A percentile compares a stretch with the other conserved stretches of the same genome.
Conservation (phyloP, 2,113 vertebrate species). For the Glareola pratincola region DNA sequence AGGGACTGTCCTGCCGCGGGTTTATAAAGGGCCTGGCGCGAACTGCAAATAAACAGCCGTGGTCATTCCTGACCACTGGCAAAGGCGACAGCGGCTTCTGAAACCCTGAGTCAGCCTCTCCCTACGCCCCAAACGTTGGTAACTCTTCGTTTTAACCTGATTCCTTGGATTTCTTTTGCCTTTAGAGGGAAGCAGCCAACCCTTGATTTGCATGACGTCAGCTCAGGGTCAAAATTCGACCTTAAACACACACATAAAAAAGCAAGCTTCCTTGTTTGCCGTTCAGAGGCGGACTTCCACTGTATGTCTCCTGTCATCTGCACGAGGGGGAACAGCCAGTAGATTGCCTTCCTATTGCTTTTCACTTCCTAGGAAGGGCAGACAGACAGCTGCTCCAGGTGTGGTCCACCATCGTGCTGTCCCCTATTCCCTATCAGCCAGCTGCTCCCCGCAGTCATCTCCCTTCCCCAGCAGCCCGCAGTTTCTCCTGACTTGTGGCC, state of each 20-base stretch:
- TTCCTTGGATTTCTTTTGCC: neutral
- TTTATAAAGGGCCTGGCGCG: neutral
- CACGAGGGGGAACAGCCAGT: neutral
- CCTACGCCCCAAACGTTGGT: neutral
- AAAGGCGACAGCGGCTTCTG: neutral
- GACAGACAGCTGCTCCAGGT: slow-evolving; percentile 49
- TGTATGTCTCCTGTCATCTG: neutral
- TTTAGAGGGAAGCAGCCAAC: slow-evolving; percentile 7
- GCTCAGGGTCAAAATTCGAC: slow-evolving; percentile 40
- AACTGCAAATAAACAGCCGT: neutral
- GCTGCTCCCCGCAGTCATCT: slow-evolving; percentile 8
- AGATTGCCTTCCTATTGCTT: slow-evolving; percentile 21
- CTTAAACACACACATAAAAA: slow-evolving; percentile 43
- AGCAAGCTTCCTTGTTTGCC: slow-evolving; percentile 60
- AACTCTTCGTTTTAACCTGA: neutral
- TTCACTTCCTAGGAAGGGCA: slow-evolving; percentile 15
- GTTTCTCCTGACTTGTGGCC: neutral
- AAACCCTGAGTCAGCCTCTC: neutral
- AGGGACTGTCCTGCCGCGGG: neutral
- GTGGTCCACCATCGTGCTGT: neutral
- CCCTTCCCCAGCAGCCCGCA: neutral
- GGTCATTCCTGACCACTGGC: neutral
- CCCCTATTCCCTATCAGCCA: neutral
- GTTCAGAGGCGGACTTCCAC: slow-evolving; percentile 42
- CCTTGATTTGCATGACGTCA: slow-evolving; percentile 35